These are phyloP conservation scores for Parotocinclus haroldoi DNA, from an alignment of 2,797 vertebrate genomes.

Conservation along the genomic window DNA sequence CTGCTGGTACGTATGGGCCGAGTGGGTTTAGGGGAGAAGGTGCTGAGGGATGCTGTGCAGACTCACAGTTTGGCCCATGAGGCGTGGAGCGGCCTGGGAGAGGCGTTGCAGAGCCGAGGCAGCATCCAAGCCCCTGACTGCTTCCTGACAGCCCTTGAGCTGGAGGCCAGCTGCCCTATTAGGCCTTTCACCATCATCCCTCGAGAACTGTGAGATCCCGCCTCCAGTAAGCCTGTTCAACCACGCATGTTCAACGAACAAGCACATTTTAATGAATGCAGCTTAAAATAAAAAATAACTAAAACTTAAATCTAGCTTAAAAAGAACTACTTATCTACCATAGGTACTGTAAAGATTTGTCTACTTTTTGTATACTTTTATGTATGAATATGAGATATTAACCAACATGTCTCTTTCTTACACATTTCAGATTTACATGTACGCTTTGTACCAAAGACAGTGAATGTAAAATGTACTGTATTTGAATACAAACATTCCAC, in stretches of 20 bases:
- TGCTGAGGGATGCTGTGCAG: constrained; percentile 85
- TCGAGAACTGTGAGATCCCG: constrained; percentile 78
- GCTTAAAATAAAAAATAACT: no score
- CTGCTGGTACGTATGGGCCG: constrained; percentile 81
- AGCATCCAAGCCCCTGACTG: constrained; percentile 85
- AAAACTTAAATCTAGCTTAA: no score
- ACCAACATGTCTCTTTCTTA: neutral
- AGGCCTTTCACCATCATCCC: constrained; percentile 90
- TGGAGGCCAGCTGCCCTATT: constrained; percentile 91
- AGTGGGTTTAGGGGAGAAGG: constrained; percentile 85
- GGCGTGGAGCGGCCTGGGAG: constrained; percentile 89
- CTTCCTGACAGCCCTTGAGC: constrained; percentile 89
- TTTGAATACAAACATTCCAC: constrained; percentile 1
- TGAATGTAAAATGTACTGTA: neutral
- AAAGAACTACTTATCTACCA: neutral
- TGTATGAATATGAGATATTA: neutral
- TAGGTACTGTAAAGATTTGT: neutral
- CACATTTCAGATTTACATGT: neutral
- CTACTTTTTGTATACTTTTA: no score
- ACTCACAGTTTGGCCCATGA: constrained; percentile 85
- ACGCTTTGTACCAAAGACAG: no score
- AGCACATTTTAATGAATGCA: neutral
- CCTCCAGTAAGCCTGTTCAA: neutral
- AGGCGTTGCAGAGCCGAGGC: constrained; percentile 84
- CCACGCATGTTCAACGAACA: constrained; percentile 11